phyloP scores from a whole-genome alignment of 2,797 vertebrate species.

The Tenualosa ilisha region DNA sequence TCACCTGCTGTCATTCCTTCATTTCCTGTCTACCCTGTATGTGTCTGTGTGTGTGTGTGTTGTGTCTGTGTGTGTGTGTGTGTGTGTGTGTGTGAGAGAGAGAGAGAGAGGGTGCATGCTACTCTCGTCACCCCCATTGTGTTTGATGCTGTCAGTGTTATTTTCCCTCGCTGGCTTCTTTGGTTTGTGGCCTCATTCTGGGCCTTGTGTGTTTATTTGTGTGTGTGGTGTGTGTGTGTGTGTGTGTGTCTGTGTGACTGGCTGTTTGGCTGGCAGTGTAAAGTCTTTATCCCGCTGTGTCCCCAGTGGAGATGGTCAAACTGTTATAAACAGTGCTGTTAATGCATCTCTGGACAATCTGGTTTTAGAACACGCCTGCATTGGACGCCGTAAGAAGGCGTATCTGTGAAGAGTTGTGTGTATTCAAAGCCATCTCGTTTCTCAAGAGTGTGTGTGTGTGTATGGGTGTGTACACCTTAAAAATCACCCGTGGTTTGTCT shows the following conservation, averaged over 20 bases:
- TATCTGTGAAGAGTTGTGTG: neutral
- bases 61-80: neutral
- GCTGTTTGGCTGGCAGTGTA: neutral
- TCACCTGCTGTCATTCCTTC: conserved; percentile 34
- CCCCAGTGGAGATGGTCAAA: neutral
- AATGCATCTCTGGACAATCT: neutral
- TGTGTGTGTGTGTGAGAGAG: neutral
- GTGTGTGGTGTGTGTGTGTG: neutral
- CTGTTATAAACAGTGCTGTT: neutral
- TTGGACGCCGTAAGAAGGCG: neutral
- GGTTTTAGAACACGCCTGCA: neutral
- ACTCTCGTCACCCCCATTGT: conserved; percentile 7
- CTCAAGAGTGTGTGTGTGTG: neutral
- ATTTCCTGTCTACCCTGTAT: conserved; percentile 28
- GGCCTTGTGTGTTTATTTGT: neutral
- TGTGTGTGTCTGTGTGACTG: neutral
- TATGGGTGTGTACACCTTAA: neutral
- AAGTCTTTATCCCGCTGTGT: neutral
- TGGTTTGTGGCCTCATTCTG: neutral
- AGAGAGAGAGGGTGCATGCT: neutral
- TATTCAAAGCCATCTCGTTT: neutral
- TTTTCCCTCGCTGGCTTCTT: neutral
- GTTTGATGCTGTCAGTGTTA: conserved; percentile 28
- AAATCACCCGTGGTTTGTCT: neutral
- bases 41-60: conserved; percentile 27